Percentiles rank a stretch among this genome's conserved stretches.
phyloP scores from a whole-genome alignment of 30 jellyfish, hydroid and myxozoan species.

The Turritopsis rubra region DNA sequence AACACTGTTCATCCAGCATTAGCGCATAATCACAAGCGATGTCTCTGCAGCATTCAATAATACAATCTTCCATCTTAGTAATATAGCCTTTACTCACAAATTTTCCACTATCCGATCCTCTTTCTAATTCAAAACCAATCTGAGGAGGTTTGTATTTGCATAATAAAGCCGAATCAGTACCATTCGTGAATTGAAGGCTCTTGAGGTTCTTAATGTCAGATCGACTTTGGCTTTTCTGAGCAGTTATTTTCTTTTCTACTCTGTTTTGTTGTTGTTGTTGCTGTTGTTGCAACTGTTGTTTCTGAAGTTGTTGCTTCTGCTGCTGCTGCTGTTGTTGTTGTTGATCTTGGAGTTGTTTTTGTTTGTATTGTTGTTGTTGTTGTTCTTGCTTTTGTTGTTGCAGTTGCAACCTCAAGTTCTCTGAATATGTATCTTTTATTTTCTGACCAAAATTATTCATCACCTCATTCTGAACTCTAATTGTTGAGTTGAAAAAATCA shows the following conservation, averaged over 20 bases:
- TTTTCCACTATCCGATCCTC: slow-evolving; percentile 57
- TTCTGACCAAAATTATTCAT: neutral
- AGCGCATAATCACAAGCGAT: slow-evolving; percentile 64
- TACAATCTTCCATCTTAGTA: slow-evolving; percentile 50
- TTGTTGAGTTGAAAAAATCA: slow-evolving; percentile 2
- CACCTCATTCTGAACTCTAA: neutral
- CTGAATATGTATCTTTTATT: neutral
- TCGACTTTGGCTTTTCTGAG: neutral
- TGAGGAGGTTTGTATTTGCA: slow-evolving; percentile 15
- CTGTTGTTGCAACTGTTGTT: neutral
- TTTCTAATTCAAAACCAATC: slow-evolving; percentile 19
- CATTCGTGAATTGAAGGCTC: neutral
- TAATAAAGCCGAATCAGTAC: neutral
- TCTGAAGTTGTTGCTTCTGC: slow-evolving; percentile 10
- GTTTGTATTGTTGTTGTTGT: neutral
- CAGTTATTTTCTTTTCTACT: neutral
- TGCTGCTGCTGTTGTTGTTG: slow-evolving; percentile 27
- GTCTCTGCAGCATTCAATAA: slow-evolving; percentile 53
- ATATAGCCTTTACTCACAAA: slow-evolving; percentile 42
- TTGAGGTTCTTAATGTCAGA: neutral
- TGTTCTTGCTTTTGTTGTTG: slow-evolving; percentile 15
- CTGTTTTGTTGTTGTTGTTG: slow-evolving; percentile 23
- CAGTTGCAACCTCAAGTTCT: neutral
- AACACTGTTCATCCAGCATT: slow-evolving; percentile 62
- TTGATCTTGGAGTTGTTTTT: slow-evolving; percentile 12